phyloP scores from a whole-genome alignment of 53 echinoderm and acorn worm species.

The Temnopleurus reevesii region DNA sequence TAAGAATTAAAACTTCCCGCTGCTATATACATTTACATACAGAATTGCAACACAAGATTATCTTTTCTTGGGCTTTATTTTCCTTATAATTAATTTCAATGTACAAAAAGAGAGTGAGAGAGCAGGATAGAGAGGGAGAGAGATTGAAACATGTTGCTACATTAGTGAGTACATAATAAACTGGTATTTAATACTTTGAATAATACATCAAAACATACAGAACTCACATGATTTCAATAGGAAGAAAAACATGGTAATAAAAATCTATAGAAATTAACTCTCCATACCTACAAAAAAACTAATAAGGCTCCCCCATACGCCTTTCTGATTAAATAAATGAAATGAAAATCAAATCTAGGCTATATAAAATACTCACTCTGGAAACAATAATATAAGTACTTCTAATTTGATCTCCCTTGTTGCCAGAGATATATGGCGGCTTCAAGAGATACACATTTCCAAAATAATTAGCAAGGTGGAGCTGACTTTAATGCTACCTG shows the following conservation, averaged over 20 bases:
- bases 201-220: not conserved
- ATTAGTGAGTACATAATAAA: constrained; percentile 12
- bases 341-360: constrained; percentile 9
- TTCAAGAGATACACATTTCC: not conserved
- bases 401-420: not conserved
- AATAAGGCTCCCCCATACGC: not conserved
- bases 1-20: constrained; percentile 28
- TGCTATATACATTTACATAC: constrained; percentile 40
- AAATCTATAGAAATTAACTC: constrained; percentile 38
- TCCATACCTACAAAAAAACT: not conserved
- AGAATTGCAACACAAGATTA: constrained; percentile 29
- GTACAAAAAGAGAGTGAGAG: not conserved
- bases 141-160: not conserved
- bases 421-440: not conserved
- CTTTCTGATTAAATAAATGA: constrained; percentile 10
- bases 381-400: constrained; percentile 38
- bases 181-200: constrained; percentile 13
- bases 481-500: not conserved
- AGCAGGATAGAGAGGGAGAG: not conserved
- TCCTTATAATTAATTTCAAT: constrained; percentile 7
- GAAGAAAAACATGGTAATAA: not conserved
- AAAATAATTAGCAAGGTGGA: constrained; percentile 8
- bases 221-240: not conserved
- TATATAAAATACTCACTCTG: constrained; percentile 19
- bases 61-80: not conserved